phyloP scores from a whole-genome alignment of 2,888 invertebrate species.

The Apodemia duryi region DNA sequence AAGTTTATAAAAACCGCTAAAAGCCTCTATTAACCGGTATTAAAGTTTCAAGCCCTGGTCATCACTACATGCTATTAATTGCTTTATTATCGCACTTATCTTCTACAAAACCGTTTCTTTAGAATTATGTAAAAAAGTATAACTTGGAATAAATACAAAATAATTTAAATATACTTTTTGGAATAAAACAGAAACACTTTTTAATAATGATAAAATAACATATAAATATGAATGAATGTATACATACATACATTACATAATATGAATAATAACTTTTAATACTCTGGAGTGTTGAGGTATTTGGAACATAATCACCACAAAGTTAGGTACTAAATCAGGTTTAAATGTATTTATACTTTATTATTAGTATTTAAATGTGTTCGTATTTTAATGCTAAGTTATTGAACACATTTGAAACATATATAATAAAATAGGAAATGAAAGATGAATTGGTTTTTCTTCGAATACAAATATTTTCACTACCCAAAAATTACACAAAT shows the following conservation, averaged over 20 bases:
- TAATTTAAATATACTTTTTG: background rate
- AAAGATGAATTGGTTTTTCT: background rate
- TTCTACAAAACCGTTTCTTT: too few species aligned
- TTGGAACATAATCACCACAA: background rate
- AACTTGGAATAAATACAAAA: background rate
- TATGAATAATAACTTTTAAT: background rate
- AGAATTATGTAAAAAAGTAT: too few species aligned
- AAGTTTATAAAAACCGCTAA: too few species aligned
- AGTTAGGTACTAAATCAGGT: slow-evolving; percentile 1
- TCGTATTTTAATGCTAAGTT: background rate
- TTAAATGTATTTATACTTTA: background rate
- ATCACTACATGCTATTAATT: too few species aligned
- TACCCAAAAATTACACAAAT: background rate
- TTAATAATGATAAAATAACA: background rate
- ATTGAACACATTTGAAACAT: background rate
- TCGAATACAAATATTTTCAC: background rate
- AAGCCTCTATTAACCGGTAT: too few species aligned
- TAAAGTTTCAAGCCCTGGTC: too few species aligned
- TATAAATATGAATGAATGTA: background rate
- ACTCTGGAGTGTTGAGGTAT: slow-evolving; percentile 10
- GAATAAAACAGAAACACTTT: background rate
- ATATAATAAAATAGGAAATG: background rate
- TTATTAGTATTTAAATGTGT: background rate
- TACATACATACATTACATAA: too few species aligned
- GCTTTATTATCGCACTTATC: too few species aligned